Evolutionary conservation across 2,113 vertebrate genomes (phyloP).

Genomic region (Cynocephalus volans): DNA sequence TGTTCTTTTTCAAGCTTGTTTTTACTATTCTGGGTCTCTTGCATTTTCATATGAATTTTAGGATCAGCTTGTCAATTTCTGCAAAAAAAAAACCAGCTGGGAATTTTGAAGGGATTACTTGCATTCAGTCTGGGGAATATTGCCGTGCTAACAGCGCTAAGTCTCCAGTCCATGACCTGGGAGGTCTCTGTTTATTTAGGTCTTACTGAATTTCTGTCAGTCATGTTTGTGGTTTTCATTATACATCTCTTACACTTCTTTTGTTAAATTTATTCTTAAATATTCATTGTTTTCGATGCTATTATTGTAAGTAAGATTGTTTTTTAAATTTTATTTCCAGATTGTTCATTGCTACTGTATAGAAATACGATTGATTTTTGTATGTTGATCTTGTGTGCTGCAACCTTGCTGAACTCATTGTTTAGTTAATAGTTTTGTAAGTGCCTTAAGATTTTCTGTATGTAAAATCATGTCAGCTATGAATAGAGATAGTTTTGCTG

Average conservation of each 20-base stretch:
- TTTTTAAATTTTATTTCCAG: neutral
- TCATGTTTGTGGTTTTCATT: neutral
- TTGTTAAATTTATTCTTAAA: neutral
- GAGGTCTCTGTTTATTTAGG: neutral
- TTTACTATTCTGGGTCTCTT: neutral
- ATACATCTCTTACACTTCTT: neutral
- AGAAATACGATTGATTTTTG: neutral
- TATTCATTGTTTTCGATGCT: neutral
- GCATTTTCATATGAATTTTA: conserved; percentile 16
- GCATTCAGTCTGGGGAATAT: neutral
- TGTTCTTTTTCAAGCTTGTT: neutral
- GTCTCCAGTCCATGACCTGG: neutral
- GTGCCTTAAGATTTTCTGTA: neutral
- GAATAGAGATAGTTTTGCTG: neutral
- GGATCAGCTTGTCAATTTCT: neutral
- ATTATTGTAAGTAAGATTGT: neutral
- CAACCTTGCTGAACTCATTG: neutral
- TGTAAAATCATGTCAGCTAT: neutral
- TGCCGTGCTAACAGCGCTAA: neutral
- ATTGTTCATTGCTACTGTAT: neutral
- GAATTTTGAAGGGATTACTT: neutral
- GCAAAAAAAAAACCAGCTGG: neutral
- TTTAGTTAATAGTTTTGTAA: neutral
- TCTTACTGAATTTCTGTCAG: neutral
- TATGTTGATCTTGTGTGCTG: neutral